phyloP scores from a whole-genome alignment of 1,140 invertebrate genomes.

The Panulirus ornatus region DNA sequence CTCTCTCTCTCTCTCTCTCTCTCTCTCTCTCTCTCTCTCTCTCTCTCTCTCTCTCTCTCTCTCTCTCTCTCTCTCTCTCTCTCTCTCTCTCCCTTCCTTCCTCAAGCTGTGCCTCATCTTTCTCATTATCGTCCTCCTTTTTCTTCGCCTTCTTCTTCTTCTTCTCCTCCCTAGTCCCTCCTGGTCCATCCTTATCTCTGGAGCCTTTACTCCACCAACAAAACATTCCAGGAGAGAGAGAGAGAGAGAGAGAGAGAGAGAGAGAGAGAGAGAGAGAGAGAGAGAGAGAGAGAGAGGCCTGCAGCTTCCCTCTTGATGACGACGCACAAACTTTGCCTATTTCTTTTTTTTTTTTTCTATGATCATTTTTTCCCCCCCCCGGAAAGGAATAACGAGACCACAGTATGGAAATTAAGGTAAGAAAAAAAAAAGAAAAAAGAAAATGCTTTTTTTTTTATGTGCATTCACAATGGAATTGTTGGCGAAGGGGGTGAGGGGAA shows the following conservation, averaged over 20 bases:
- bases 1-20: background rate
- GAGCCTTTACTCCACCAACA: no score
- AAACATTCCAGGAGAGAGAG: background rate
- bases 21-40: constrained; percentile 18
- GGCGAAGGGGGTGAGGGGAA: no score
- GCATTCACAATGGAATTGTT: no score
- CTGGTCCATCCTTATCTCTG: no score
- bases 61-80: constrained; percentile 14
- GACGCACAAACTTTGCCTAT: background rate
- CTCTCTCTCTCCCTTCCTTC: background rate
- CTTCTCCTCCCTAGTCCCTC: no score
- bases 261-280: background rate
- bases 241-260: constrained; percentile 29
- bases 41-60: constrained; percentile 1
- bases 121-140: no score
- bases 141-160: no score
- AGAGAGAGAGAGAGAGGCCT: background rate
- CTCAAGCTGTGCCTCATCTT: background rate
- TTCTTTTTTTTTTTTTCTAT: background rate
- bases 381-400: no score
- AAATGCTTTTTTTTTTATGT: no score
- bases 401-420: no score
- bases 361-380: no score
- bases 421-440: no score
- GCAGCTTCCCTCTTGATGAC: background rate